Conservation (phyloP, 2,888 invertebrate genomes). For the Xanthorhoe designata region DNA sequence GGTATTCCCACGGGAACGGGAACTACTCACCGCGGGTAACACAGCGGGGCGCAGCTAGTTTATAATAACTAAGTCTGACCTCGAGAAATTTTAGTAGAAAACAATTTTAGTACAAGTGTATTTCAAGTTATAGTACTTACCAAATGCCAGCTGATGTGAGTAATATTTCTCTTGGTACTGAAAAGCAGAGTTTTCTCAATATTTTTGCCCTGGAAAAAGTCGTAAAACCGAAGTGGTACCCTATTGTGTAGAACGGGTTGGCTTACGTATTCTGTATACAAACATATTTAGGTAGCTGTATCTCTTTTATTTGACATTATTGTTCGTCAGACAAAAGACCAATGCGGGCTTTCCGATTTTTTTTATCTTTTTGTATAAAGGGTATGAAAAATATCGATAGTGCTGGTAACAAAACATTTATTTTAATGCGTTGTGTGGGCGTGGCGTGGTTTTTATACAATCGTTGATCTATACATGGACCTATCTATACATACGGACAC, state of each 20-base stretch:
- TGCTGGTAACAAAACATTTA: constrained; percentile 36
- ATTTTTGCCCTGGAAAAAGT: neutral
- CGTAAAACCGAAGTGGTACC: neutral
- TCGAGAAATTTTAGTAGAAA: too few species aligned
- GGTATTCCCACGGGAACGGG: too few species aligned
- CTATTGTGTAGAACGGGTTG: neutral
- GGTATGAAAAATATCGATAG: constrained; percentile 55
- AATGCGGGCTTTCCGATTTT: constrained; percentile 54
- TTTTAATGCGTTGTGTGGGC: constrained; percentile 38
- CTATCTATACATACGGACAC: too few species aligned
- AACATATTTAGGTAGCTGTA: neutral
- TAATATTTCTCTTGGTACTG: neutral
- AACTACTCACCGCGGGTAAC: too few species aligned
- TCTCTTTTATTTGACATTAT: constrained; percentile 31
- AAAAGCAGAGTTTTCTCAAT: constrained; percentile 22
- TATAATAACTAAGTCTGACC: too few species aligned
- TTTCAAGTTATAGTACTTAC: neutral
- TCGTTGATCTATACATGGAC: neutral
- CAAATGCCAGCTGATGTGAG: neutral
- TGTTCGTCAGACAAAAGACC: constrained; percentile 54
- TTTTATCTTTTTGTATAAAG: constrained; percentile 52
- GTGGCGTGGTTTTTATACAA: constrained; percentile 20
- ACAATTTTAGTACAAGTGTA: too few species aligned
- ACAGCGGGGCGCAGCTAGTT: too few species aligned
- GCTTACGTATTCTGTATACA: neutral